Evolutionary conservation across 2,888 invertebrate species (phyloP).

Genomic region (Cartodere bifasciata): DNA sequence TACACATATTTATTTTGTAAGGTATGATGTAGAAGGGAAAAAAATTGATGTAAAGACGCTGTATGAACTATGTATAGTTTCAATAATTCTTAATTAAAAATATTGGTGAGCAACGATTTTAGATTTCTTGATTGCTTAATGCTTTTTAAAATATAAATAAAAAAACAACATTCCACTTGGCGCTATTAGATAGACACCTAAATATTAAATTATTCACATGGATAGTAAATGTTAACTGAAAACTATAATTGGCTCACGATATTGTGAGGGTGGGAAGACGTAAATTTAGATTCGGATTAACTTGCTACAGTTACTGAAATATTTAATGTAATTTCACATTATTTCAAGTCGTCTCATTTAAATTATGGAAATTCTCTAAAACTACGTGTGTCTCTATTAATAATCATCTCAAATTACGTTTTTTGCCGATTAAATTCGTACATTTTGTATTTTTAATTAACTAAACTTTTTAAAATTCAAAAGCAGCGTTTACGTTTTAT

Average conservation of each 20-base stretch:
- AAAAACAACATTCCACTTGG: background rate
- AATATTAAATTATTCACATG: background rate
- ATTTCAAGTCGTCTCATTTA: slow-evolving; percentile 26
- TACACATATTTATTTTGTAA: too few species aligned
- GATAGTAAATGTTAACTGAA: slow-evolving; percentile 16
- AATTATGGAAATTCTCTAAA: slow-evolving; percentile 17
- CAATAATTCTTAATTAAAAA: too few species aligned
- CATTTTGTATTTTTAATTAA: too few species aligned
- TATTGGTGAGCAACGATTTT: too few species aligned
- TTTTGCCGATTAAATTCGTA: too few species aligned
- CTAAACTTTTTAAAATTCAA: too few species aligned
- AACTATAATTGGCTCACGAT: slow-evolving; percentile 21
- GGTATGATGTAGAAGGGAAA: too few species aligned
- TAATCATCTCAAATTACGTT: slow-evolving; percentile 12
- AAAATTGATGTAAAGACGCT: too few species aligned
- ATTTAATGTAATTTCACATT: slow-evolving; percentile 32
- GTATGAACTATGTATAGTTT: too few species aligned
- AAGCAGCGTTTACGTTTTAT: too few species aligned
- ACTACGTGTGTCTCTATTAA: slow-evolving; percentile 12
- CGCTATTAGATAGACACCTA: background rate
- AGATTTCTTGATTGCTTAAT: background rate
- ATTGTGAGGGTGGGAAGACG: slow-evolving; percentile 35
- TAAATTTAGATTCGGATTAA: slow-evolving; percentile 33
- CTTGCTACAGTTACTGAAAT: slow-evolving; percentile 31
- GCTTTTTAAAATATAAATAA: background rate